Conservation (phyloP, 2,888 invertebrate genomes). For the Dendrolimus houi region DNA sequence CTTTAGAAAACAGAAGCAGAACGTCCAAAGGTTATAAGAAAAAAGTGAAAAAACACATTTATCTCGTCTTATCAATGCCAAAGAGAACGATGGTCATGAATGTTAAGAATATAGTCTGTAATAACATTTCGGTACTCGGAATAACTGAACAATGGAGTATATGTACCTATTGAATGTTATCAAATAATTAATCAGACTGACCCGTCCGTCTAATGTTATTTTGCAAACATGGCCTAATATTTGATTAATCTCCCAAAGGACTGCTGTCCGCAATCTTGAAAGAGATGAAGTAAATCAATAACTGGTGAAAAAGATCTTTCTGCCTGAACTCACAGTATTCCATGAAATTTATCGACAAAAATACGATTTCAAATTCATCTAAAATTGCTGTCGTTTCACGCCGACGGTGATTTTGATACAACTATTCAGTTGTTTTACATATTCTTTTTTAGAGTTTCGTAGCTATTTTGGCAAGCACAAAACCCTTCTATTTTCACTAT, state of each 20-base stretch:
- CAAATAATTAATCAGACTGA: background rate
- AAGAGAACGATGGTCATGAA: no score
- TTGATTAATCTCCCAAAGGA: background rate
- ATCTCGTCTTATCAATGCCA: no score
- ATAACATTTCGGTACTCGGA: background rate
- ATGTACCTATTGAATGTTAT: background rate
- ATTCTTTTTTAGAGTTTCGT: no score
- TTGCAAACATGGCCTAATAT: background rate
- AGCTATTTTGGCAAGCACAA: no score
- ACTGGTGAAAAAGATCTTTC: background rate
- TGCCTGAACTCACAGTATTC: background rate
- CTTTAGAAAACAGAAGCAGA: no score
- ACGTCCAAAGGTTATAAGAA: no score
- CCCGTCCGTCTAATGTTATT: background rate
- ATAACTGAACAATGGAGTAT: background rate
- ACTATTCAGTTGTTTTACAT: no score
- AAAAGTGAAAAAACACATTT: no score
- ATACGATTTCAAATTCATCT: no score
- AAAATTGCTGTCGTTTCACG: no score
- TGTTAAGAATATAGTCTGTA: background rate
- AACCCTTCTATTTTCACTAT: no score
- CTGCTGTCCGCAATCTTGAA: background rate
- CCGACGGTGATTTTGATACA: no score
- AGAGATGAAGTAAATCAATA: background rate
- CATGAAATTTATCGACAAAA: background rate